These are phyloP conservation scores for Aleiodes leptofemur DNA, from an alignment of 2,888 invertebrate genomes.

Conservation along the genomic window DNA sequence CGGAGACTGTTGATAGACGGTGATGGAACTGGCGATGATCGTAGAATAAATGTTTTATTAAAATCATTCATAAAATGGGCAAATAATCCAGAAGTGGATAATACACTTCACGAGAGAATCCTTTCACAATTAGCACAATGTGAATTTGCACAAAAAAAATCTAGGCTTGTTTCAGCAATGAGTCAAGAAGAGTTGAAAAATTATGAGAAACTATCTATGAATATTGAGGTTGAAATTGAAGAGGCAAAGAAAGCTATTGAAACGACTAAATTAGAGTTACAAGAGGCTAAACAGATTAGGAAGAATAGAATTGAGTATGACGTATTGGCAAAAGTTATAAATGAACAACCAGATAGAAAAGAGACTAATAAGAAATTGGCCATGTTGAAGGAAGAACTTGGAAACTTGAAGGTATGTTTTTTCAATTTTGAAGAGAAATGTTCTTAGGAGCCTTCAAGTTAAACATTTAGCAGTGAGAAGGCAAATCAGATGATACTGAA, in stretches of 20 bases:
- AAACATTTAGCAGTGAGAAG: too few relatives aligned
- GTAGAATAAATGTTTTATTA: conserved; percentile 88
- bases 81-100: conserved; percentile 79
- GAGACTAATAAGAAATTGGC: conserved; percentile 85
- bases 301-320: conserved; percentile 96
- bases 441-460: too few relatives aligned
- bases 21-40: conserved; percentile 97
- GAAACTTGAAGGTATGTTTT: conserved; percentile 77
- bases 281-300: conserved; percentile 89
- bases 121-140: conserved; percentile 90
- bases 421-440: background rate
- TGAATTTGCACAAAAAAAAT: conserved; percentile 91
- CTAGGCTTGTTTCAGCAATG: conserved; percentile 87
- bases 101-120: conserved; percentile 83
- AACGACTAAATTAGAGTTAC: conserved; percentile 87
- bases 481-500: too few relatives aligned
- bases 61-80: conserved; percentile 91
- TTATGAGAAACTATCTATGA: conserved; percentile 86
- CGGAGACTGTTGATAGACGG: conserved; percentile 95
- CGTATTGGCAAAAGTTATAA: conserved; percentile 92
- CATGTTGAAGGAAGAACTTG: conserved; percentile 84
- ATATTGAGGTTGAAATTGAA: conserved; percentile 87
- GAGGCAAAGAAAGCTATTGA: conserved; percentile 88
- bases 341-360: conserved; percentile 91
- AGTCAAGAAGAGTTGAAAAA: conserved; percentile 89